phyloP scores from a whole-genome alignment of 2,888 invertebrate genomes.

The Eilema sororculum region DNA sequence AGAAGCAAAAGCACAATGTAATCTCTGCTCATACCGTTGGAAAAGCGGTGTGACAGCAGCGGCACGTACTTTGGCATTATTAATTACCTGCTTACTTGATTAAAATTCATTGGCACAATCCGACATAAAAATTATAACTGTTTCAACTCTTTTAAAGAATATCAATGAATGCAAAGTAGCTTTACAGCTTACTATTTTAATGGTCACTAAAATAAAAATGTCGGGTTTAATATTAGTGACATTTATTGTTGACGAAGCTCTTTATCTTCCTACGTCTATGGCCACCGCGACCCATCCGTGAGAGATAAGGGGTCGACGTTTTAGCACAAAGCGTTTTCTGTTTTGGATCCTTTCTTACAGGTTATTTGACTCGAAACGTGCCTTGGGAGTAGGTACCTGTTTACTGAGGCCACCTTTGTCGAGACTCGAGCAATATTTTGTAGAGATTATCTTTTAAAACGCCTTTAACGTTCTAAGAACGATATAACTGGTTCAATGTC shows the following conservation, averaged over 20 bases:
- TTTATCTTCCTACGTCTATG: slow-evolving; percentile 74
- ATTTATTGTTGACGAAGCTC: slow-evolving; percentile 47
- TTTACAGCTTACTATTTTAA: slow-evolving; percentile 29
- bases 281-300: slow-evolving; percentile 74
- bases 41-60: no score
- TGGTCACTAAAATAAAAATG: slow-evolving; percentile 19
- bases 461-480: slow-evolving; percentile 74
- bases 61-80: slow-evolving; percentile 10
- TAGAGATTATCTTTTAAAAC: slow-evolving; percentile 79
- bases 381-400: slow-evolving; percentile 74
- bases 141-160: slow-evolving; percentile 27
- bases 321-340: slow-evolving; percentile 86
- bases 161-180: slow-evolving; percentile 35
- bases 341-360: slow-evolving; percentile 81
- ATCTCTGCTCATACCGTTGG: no score
- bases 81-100: slow-evolving; percentile 29
- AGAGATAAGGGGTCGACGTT: slow-evolving; percentile 85
- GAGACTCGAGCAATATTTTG: slow-evolving; percentile 75
- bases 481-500: slow-evolving; percentile 74
- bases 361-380: slow-evolving; percentile 83
- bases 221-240: slow-evolving; percentile 31
- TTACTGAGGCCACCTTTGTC: slow-evolving; percentile 78
- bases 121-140: slow-evolving; percentile 18
- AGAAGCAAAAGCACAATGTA: no score
- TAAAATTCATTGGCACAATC: slow-evolving; percentile 34